Conservation (phyloP, 1,140 invertebrate species). For the Cyrtorhinus lividipennis region DNA sequence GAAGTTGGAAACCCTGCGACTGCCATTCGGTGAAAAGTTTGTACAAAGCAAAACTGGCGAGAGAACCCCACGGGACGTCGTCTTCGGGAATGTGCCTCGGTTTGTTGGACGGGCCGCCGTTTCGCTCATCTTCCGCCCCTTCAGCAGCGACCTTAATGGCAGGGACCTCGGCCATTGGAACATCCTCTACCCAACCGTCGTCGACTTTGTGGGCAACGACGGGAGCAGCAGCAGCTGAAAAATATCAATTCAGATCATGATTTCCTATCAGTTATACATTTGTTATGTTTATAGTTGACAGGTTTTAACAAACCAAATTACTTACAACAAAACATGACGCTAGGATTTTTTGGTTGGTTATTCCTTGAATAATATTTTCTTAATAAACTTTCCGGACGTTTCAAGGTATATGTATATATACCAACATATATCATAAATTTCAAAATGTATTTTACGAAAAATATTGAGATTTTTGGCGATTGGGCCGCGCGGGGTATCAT, state of each 20-base stretch:
- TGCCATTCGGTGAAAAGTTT: conserved; percentile 63
- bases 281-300: background rate
- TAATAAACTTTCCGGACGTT: too few relatives aligned
- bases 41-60: conserved; percentile 58
- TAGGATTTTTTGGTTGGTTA: too few relatives aligned
- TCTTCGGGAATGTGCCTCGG: conserved; percentile 29
- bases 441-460: too few relatives aligned
- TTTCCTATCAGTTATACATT: background rate
- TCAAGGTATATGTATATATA: too few relatives aligned
- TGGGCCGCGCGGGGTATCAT: too few relatives aligned
- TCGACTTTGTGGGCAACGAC: conserved; percentile 5
- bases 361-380: too few relatives aligned
- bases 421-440: too few relatives aligned
- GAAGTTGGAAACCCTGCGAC: conserved; percentile 48
- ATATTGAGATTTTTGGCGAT: too few relatives aligned
- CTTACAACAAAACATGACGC: too few relatives aligned
- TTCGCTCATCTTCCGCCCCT: conserved; percentile 10
- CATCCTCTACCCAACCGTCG: too few relatives aligned
- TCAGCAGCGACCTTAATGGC: background rate
- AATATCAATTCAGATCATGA: background rate
- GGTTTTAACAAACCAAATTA: too few relatives aligned
- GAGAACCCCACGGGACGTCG: conserved; percentile 55
- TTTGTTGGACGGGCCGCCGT: conserved; percentile 27
- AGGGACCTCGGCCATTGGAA: background rate
- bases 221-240: background rate